Conservation (phyloP, 2,797 vertebrate species). For the Pseudochromis fuscus region DNA sequence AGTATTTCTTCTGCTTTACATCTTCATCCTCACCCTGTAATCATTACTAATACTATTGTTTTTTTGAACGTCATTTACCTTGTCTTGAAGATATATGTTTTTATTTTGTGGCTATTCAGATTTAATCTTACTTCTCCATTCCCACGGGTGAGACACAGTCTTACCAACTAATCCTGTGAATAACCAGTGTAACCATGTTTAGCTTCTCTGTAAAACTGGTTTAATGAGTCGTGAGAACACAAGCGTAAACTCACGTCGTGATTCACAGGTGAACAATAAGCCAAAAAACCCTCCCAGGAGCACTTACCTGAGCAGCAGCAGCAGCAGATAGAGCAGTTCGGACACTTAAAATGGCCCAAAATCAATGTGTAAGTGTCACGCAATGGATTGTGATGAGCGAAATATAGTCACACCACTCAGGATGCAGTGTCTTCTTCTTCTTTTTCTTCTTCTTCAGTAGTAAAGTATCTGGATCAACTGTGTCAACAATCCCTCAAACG, state of each 20-base stretch:
- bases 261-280: conserved; percentile 66
- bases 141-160: conserved; percentile 11
- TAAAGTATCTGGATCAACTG: neutral
- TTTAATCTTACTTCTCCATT: neutral
- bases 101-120: neutral
- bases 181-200: conserved; percentile 58
- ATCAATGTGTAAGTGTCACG: conserved; percentile 1
- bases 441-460: conserved; percentile 16
- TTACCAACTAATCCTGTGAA: conserved; percentile 40
- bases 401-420: conserved; percentile 35
- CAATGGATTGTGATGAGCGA: neutral
- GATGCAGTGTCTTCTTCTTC: conserved; percentile 10
- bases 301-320: conserved; percentile 65
- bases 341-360: conserved; percentile 1
- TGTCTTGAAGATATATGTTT: neutral
- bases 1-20: neutral
- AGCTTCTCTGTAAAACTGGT: conserved; percentile 74
- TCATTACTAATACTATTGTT: neutral
- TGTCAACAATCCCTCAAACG: conserved; percentile 48
- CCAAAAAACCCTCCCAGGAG: neutral
- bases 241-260: conserved; percentile 54
- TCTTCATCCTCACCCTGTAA: neutral
- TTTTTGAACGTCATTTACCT: neutral
- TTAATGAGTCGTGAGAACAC: conserved; percentile 70
- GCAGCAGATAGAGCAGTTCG: too few relatives aligned